Evolutionary conservation across 2,113 vertebrate genomes (phyloP), one percentile per base, ranked within the genome.

Genomic region (Nothobranchius furzeri): DNA sequence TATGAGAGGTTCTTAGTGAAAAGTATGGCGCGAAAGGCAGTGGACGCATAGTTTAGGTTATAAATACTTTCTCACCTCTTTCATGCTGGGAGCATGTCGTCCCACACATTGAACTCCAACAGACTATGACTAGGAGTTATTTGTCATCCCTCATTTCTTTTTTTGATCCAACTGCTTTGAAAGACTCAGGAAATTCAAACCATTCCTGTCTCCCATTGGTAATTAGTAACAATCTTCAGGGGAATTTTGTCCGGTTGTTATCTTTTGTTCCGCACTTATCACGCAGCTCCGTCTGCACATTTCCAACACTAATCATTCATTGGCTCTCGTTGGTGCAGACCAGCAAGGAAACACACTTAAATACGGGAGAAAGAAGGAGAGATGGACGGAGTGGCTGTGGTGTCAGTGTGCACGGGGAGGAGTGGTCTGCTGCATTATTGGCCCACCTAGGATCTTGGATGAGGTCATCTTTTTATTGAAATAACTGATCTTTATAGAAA

Each of bases 191-290:
- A 91, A 87, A 85, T 85, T 88, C 87, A 73, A 73, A 60, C 84
- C 89, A 76, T 91, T 83, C 79, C 89, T 76, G 75, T 93, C 88
- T 90, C 76, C 86, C 83, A 68, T 83, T 77, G 87, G 85, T 92
- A 95, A 95, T 94, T 92, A 95, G 91, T 88, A 91, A 69, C 94
- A 92, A 92, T 79, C 93, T 91, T 77, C 86, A 77, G 68, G 67
- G 89, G 89, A 86, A 73, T 85, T 76, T 68, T 53, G 50, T 70
- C 75, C 78, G 65, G 77, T 79, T 79, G 68, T 87, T 83, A 78
- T 93, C 87, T 90, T 94, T 76, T 91, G 90, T 93, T 89, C 82
- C 60, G 85, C 89, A 76, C 40, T 85, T 90, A 53, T 62, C 72
- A 55, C 75, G 78, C 87, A 84, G 79, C 87, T 84, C 82, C 60